Percentiles rank a stretch among this genome's conserved stretches.
Conservation (phyloP, 2,113 vertebrate genomes). For the Passerina amoena region DNA sequence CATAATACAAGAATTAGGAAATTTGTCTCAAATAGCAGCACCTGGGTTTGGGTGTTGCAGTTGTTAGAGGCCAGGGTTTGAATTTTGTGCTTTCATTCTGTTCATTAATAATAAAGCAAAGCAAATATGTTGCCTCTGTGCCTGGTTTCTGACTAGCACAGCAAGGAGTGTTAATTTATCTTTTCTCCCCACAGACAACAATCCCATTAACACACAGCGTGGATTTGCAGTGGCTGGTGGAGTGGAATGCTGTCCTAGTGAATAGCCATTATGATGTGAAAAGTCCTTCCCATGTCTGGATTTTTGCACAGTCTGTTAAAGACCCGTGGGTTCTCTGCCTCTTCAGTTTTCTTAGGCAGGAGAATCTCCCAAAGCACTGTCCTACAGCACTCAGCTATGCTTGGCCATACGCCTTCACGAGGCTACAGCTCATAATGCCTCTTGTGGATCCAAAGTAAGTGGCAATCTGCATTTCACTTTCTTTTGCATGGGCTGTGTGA, state of each 20-base stretch:
- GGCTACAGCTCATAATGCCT: slow-evolving; percentile 93
- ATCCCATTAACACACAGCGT: slow-evolving; percentile 89
- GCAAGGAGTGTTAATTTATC: not conserved
- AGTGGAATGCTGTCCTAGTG: slow-evolving; percentile 93
- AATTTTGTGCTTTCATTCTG: not conserved
- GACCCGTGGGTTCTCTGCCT: slow-evolving; percentile 98
- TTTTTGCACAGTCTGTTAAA: slow-evolving; percentile 94
- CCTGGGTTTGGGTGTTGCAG: not conserved
- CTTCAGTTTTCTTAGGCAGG: slow-evolving; percentile 95
- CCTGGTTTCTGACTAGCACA: not conserved
- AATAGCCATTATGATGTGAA: slow-evolving; percentile 97
- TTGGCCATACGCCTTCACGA: slow-evolving; percentile 94
- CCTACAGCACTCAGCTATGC: slow-evolving; percentile 95
- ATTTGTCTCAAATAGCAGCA: not conserved
- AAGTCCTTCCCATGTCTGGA: slow-evolving; percentile 98
- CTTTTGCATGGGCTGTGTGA: not conserved
- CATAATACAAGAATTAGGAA: not conserved
- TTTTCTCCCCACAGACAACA: slow-evolving; percentile 74
- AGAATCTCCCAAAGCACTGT: slow-evolving; percentile 96
- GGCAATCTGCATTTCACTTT: not conserved
- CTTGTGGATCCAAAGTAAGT: slow-evolving; percentile 96
- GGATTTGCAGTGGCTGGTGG: slow-evolving; percentile 96
- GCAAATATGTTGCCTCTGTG: not conserved
- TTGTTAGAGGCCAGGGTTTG: not conserved
- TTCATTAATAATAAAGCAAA: not conserved